phyloP scores from a whole-genome alignment of 2,113 vertebrate genomes.

The Cephalopholis sonnerati region DNA sequence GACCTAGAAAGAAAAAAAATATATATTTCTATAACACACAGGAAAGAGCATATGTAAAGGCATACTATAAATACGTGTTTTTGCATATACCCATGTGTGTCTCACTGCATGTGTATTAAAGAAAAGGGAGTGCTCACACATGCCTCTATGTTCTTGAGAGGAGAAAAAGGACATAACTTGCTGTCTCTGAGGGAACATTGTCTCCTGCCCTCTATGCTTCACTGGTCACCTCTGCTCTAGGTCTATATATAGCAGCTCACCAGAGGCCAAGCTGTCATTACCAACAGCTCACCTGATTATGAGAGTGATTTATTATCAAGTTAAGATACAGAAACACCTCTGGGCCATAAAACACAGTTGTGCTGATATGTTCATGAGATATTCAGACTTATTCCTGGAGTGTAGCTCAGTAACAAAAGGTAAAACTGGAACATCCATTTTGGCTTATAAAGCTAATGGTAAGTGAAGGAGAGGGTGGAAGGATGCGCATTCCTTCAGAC shows the following conservation, averaged over 20 bases:
- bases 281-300: constrained; percentile 55
- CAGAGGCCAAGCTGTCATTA: constrained; percentile 52
- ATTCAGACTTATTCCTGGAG: constrained; percentile 20
- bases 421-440: neutral
- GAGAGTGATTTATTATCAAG: constrained; percentile 46
- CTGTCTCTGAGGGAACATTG: constrained; percentile 51
- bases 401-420: neutral
- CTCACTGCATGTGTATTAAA: neutral
- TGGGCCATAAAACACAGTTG: neutral
- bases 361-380: neutral
- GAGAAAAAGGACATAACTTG: constrained; percentile 29
- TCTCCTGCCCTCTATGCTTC: constrained; percentile 59
- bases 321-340: constrained; percentile 12
- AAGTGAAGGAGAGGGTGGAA: neutral
- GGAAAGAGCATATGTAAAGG: neutral
- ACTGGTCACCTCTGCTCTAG: constrained; percentile 56
- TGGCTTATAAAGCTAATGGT: neutral
- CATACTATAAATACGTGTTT: neutral
- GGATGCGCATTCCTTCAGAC: neutral
- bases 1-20: neutral
- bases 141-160: constrained; percentile 22
- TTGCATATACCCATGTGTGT: neutral
- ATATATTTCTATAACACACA: neutral
- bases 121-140: neutral
- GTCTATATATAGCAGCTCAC: constrained; percentile 61